Conservation (phyloP, 1,140 invertebrate genomes). For the Orchesella cincta region DNA sequence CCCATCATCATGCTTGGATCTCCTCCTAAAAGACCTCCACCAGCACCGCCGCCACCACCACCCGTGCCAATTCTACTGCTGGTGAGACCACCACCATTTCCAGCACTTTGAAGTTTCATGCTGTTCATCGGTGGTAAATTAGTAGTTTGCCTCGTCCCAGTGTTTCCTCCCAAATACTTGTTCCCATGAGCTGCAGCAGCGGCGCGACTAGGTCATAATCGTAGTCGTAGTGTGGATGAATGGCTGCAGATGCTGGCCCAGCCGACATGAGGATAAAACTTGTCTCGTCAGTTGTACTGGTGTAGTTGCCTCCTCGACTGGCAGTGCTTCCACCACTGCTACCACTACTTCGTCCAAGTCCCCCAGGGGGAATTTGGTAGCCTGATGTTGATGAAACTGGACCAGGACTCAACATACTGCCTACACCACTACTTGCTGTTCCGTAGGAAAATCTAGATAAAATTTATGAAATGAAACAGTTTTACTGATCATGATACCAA, state of each 20-base stretch:
- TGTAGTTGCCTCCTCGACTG: background rate
- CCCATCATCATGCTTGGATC: too few species aligned
- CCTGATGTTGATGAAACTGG: constrained; percentile 15
- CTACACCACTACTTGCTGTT: constrained; percentile 2
- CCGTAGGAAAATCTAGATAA: constrained; percentile 8
- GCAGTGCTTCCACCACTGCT: constrained; percentile 19
- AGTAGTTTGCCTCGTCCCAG: background rate
- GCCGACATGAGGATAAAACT: constrained; percentile 21
- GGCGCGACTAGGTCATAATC: constrained; percentile 18
- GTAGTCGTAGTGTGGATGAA: constrained; percentile 29
- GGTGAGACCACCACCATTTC: background rate
- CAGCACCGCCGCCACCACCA: background rate
- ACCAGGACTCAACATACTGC: constrained; percentile 26
- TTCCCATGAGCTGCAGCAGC: constrained; percentile 12
- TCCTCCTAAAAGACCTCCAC: background rate
- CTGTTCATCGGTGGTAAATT: background rate
- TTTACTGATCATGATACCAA: background rate
- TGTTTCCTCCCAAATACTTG: constrained; percentile 20
- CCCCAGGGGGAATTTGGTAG: constrained; percentile 25
- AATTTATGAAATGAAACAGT: background rate
- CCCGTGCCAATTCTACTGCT: background rate
- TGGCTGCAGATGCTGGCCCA: background rate
- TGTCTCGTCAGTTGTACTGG: constrained; percentile 15
- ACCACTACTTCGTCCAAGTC: constrained; percentile 4
- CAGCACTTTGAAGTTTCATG: constrained; percentile 12